Percentiles rank a stretch among this genome's conserved stretches.
Evolutionary conservation across 2,113 vertebrate species (phyloP).

Genomic region (Sander lucioperca): DNA sequence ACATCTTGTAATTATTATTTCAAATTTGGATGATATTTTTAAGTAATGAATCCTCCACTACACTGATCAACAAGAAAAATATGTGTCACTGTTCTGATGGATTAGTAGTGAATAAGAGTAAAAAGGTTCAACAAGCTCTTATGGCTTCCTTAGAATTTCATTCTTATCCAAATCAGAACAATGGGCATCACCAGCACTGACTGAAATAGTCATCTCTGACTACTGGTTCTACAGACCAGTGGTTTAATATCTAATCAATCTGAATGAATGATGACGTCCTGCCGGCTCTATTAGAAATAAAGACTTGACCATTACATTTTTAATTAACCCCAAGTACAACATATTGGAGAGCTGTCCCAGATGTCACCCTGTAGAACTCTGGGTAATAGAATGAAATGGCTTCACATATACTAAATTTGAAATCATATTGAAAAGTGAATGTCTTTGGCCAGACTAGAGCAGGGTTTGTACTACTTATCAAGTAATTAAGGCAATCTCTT

Average conservation of each 20-base stretch:
- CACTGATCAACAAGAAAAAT: neutral
- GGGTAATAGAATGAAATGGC: slow-evolving; percentile 63
- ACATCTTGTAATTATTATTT: neutral
- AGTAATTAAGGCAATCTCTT: slow-evolving; percentile 76
- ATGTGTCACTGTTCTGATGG: neutral
- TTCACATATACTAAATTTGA: slow-evolving; percentile 49
- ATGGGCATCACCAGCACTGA: slow-evolving; percentile 23
- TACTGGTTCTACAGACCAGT: slow-evolving; percentile 57
- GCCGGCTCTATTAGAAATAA: slow-evolving; percentile 68
- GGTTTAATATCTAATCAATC: slow-evolving; percentile 69
- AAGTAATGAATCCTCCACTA: no score
- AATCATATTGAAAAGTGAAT: slow-evolving; percentile 59
- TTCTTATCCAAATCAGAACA: slow-evolving; percentile 31
- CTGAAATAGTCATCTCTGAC: slow-evolving; percentile 38
- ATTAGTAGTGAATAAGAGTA: neutral
- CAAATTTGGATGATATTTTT: neutral
- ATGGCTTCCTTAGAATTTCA: slow-evolving; percentile 22
- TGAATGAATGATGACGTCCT: slow-evolving; percentile 67
- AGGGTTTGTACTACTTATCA: slow-evolving; percentile 75
- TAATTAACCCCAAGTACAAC: slow-evolving; percentile 75
- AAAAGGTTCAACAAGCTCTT: neutral
- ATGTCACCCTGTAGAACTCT: slow-evolving; percentile 60
- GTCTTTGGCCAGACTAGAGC: slow-evolving; percentile 65
- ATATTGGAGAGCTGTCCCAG: slow-evolving; percentile 62
- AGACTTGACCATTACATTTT: slow-evolving; percentile 73